phyloP scores from a whole-genome alignment of 1,140 invertebrate genomes.

The Pseudobourletiella spinata region DNA sequence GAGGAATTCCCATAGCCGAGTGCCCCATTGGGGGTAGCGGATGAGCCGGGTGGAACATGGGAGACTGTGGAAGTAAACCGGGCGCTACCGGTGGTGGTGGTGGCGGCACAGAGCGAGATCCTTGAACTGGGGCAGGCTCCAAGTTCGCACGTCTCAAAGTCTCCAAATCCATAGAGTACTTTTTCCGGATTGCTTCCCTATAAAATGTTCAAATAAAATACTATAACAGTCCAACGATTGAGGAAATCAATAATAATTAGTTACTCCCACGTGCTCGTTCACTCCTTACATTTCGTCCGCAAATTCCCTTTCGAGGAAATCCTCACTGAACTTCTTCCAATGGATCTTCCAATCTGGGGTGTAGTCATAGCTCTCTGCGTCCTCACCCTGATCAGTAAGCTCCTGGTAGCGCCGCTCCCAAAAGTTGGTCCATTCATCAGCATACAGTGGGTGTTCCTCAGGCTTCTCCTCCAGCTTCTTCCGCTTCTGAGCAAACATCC shows the following conservation, averaged over 20 bases:
- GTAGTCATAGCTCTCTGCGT: conserved; percentile 34
- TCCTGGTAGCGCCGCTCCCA: conserved; percentile 34
- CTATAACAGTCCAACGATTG: neutral
- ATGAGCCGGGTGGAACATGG: neutral
- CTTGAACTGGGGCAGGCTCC: neutral
- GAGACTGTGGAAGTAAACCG: neutral
- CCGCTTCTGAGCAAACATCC: conserved; percentile 6
- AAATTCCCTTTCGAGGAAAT: conserved; percentile 21
- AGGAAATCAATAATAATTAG: conserved; percentile 4
- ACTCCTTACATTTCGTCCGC: conserved; percentile 22
- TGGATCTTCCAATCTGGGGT: conserved; percentile 30
- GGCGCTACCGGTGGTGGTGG: neutral
- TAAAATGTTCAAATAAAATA: neutral
- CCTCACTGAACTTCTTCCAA: conserved; percentile 23
- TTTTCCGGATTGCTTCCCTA: conserved; percentile 19
- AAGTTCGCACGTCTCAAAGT: conserved; percentile 1
- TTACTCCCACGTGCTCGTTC: neutral
- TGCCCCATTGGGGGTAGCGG: neutral
- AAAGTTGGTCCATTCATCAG: conserved; percentile 31
- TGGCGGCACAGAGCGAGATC: neutral
- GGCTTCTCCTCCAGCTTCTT: conserved; percentile 23
- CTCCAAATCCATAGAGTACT: conserved; percentile 20
- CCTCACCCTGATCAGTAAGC: conserved; percentile 24
- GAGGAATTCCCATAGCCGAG: neutral
- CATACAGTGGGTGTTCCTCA: conserved; percentile 33